Evolutionary conservation across 1,140 invertebrate species (phyloP).

Genomic region (Zaprionus nigranus): DNA sequence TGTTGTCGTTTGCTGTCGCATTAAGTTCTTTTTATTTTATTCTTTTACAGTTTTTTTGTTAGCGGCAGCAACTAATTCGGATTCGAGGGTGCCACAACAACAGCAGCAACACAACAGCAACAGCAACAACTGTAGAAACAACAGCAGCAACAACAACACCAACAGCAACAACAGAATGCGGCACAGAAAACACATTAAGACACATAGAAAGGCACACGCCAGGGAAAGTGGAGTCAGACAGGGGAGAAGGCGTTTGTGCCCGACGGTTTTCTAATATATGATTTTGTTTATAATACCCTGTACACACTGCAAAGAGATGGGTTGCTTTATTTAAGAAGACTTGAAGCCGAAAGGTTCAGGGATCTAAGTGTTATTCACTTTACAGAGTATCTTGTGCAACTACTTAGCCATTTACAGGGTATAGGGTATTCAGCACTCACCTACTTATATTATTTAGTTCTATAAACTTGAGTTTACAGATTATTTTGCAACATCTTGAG

Average conservation of each 20-base stretch:
- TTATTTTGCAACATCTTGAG: neutral
- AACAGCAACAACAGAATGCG: conserved; percentile 28
- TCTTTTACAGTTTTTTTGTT: conserved; percentile 48
- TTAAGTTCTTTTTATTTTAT: conserved; percentile 26
- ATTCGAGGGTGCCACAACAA: conserved; percentile 24
- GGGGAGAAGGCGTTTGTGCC: conserved; percentile 11
- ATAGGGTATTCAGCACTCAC: neutral
- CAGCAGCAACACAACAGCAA: conserved; percentile 9
- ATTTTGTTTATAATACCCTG: conserved; percentile 47
- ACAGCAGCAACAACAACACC: conserved; percentile 3
- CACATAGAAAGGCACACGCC: conserved; percentile 46
- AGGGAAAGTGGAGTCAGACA: neutral
- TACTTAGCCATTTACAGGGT: neutral
- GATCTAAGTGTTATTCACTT: neutral
- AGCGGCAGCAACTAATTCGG: conserved; percentile 52
- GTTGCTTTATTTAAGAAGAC: too few species aligned
- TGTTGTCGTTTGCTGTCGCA: conserved; percentile 36
- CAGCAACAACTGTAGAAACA: conserved; percentile 17
- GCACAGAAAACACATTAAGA: conserved; percentile 53
- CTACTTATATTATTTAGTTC: too few species aligned
- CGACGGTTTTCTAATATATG: conserved; percentile 63
- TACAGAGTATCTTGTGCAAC: conserved; percentile 8
- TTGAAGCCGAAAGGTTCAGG: too few species aligned
- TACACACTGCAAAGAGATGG: neutral
- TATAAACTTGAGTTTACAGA: too few species aligned